Conservation (phyloP, 2,888 invertebrate species). For the Hipparchia sbordonii region DNA sequence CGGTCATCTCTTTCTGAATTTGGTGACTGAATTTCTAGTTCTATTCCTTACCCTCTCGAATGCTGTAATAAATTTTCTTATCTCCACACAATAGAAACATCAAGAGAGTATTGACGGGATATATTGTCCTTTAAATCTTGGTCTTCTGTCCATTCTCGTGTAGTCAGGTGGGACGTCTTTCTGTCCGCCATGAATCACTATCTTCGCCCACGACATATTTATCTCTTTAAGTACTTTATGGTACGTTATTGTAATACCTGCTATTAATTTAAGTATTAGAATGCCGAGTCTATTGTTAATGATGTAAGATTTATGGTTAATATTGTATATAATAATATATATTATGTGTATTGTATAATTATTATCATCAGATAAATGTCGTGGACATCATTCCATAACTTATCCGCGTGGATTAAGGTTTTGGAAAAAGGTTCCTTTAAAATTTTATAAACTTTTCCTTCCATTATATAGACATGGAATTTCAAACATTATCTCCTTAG, state of each 20-base stretch:
- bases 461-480: too few species aligned
- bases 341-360: too few species aligned
- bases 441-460: too few species aligned
- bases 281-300: slow-evolving; percentile 45
- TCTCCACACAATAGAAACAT: slow-evolving; percentile 25
- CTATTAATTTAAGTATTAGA: slow-evolving; percentile 36
- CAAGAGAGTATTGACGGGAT: slow-evolving; percentile 9
- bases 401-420: too few species aligned
- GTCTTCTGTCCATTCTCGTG: slow-evolving; percentile 46
- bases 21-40: neutral
- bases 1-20: neutral
- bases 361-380: too few species aligned
- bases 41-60: slow-evolving; percentile 1
- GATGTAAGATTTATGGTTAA: neutral
- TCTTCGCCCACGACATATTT: slow-evolving; percentile 72
- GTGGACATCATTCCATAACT: too few species aligned
- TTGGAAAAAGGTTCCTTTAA: too few species aligned
- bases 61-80: slow-evolving; percentile 18
- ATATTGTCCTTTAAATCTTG: slow-evolving; percentile 22
- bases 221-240: slow-evolving; percentile 56
- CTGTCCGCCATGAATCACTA: slow-evolving; percentile 70
- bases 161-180: slow-evolving; percentile 60
- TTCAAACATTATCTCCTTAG: too few species aligned
- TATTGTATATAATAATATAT: neutral
- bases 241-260: slow-evolving; percentile 7